phyloP scores from a whole-genome alignment of 92 coral and sea anemone genomes.

The Phenganax subtilis region DNA sequence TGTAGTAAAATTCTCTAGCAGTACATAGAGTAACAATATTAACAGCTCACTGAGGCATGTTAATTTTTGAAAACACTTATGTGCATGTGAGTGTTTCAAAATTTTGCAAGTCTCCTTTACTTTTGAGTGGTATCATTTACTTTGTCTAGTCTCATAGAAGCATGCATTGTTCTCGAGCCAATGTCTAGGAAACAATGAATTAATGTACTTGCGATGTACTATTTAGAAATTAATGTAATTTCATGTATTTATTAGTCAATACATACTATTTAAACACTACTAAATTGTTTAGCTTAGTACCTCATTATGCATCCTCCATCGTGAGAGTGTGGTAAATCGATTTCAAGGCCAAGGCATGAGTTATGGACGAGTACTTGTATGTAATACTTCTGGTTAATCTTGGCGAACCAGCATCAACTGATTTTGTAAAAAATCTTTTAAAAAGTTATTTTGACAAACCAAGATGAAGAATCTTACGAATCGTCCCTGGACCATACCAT shows the following conservation, averaged over 20 bases:
- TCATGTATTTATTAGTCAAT: slow-evolving; percentile 2
- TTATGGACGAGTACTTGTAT: neutral
- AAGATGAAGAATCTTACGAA: slow-evolving; percentile 74
- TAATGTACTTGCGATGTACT: neutral
- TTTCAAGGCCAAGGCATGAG: too few species aligned
- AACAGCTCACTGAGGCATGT: too few species aligned
- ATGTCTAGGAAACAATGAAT: neutral
- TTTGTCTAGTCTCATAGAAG: neutral
- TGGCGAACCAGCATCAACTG: neutral
- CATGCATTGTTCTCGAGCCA: neutral
- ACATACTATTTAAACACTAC: neutral
- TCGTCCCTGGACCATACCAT: slow-evolving; percentile 87
- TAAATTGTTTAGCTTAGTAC: neutral
- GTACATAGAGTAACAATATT: too few species aligned
- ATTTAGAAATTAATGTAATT: slow-evolving; percentile 11
- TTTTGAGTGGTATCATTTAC: too few species aligned
- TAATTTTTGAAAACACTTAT: too few species aligned
- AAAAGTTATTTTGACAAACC: slow-evolving; percentile 45
- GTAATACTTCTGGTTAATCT: neutral
- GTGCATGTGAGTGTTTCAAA: too few species aligned
- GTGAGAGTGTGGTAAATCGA: neutral
- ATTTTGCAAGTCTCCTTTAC: too few species aligned
- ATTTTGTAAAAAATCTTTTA: neutral
- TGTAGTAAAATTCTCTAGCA: too few species aligned
- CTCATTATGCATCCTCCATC: neutral